Evolutionary conservation across 2,888 invertebrate genomes (phyloP).

Genomic region (Drosophila rellima): DNA sequence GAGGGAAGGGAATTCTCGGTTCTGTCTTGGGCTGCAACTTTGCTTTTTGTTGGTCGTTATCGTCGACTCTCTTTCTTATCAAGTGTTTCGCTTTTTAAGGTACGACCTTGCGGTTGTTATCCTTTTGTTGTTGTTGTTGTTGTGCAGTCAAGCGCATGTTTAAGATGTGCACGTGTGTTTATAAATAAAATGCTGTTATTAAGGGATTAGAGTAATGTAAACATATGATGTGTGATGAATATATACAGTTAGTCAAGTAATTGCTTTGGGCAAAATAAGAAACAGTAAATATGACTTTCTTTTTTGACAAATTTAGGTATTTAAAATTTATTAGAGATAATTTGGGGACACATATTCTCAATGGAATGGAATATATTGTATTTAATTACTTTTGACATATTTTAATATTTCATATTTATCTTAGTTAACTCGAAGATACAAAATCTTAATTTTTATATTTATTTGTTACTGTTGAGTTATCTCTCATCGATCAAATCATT

Average conservation of each 20-base stretch:
- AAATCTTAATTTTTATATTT: too few species aligned
- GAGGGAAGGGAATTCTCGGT: background rate
- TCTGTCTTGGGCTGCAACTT: constrained; percentile 12
- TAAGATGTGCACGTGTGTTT: constrained; percentile 1
- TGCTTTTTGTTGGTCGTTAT: constrained; percentile 20
- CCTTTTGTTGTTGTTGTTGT: constrained; percentile 22
- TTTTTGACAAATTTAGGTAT: background rate
- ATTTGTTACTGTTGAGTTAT: too few species aligned
- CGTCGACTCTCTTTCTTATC: constrained; percentile 21
- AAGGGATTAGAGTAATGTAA: too few species aligned
- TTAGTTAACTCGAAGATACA: too few species aligned
- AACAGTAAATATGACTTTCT: background rate
- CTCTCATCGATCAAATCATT: background rate
- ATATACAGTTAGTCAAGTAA: background rate
- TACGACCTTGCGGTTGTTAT: constrained; percentile 59
- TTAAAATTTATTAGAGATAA: background rate
- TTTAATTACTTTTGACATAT: too few species aligned
- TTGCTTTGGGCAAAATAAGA: too few species aligned
- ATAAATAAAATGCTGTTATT: background rate
- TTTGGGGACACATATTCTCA: too few species aligned
- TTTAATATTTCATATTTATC: too few species aligned
- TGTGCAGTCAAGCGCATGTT: background rate
- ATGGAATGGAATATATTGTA: too few species aligned
- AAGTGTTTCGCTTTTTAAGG: constrained; percentile 35
- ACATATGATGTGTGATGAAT: background rate